These are phyloP conservation scores for Heterohyrax brucei DNA, from an alignment of 2,797 vertebrate species.

Conservation along the genomic window DNA sequence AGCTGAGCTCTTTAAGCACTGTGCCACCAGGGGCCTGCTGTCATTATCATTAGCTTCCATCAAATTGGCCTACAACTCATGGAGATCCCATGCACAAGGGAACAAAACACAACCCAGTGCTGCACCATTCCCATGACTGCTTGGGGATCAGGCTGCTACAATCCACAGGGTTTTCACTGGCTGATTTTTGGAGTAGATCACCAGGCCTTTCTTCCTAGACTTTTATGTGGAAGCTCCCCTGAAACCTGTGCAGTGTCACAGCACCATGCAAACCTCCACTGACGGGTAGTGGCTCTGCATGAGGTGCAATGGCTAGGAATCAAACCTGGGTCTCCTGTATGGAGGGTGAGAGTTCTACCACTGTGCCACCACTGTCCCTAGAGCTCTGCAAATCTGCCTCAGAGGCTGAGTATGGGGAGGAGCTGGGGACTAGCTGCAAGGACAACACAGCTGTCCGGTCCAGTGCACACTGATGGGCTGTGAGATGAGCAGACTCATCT, in stretches of 20 bases:
- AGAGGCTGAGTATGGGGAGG: fast-evolving
- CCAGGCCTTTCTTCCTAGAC: no score
- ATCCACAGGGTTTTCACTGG: no score
- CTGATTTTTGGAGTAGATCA: no score
- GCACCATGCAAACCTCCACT: not conserved
- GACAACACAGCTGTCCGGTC: fast-evolving
- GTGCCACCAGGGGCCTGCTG: no score
- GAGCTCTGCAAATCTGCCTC: fast-evolving
- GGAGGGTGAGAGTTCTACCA: not conserved
- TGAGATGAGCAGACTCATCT: not conserved
- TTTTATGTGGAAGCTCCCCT: not conserved
- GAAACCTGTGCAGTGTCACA: not conserved
- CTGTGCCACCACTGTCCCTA: fast-evolving
- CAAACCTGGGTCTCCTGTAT: not conserved
- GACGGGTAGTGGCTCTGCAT: not conserved
- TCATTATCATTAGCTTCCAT: no score
- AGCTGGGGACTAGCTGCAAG: fast-evolving
- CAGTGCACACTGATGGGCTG: fast-evolving
- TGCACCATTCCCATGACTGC: no score
- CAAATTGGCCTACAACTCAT: no score
- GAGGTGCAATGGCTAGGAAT: not conserved
- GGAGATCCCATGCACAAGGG: no score
- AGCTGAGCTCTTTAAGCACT: no score
- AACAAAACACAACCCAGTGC: no score
- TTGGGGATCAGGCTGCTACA: no score